These are phyloP conservation scores for Pangasius sanitwongsei DNA, from an alignment of 2,797 vertebrate species.

Conservation along the genomic window DNA sequence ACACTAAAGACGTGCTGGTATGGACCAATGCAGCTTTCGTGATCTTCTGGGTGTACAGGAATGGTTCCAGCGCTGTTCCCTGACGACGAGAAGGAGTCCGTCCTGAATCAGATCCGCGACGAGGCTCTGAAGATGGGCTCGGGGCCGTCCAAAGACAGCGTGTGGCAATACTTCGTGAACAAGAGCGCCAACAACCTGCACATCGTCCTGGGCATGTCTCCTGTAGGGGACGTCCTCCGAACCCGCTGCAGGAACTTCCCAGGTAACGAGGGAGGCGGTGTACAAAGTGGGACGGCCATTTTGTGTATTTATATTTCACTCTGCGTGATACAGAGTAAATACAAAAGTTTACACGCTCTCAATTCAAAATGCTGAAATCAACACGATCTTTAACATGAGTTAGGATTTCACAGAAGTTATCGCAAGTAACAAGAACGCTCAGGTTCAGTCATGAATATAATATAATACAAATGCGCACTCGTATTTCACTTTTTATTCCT, in stretches of 20 bases:
- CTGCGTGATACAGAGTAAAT: neutral
- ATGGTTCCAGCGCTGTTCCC: slow-evolving; percentile 93
- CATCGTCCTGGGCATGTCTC: slow-evolving; percentile 93
- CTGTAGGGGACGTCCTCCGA: slow-evolving; percentile 87
- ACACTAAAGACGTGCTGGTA: neutral
- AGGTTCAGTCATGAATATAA: too few species aligned
- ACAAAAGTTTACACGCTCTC: neutral
- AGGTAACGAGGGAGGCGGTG: slow-evolving; percentile 72
- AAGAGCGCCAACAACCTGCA: slow-evolving; percentile 94
- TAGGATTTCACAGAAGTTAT: neutral
- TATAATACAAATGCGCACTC: neutral
- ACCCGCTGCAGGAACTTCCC: slow-evolving; percentile 96
- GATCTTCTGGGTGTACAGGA: slow-evolving; percentile 69
- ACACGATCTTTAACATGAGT: neutral
- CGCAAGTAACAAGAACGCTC: neutral
- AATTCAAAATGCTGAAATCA: neutral
- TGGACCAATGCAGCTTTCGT: neutral
- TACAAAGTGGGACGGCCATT: neutral
- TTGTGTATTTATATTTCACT: neutral
- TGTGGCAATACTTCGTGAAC: slow-evolving; percentile 94
- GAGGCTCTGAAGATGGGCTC: slow-evolving; percentile 83
- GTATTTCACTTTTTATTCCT: neutral
- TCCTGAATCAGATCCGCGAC: slow-evolving; percentile 82
- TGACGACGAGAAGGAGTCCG: slow-evolving; percentile 89
- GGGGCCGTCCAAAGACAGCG: slow-evolving; percentile 85